Evolutionary conservation across 2,888 invertebrate species (phyloP).

Genomic region (Aphidius colemani): DNA sequence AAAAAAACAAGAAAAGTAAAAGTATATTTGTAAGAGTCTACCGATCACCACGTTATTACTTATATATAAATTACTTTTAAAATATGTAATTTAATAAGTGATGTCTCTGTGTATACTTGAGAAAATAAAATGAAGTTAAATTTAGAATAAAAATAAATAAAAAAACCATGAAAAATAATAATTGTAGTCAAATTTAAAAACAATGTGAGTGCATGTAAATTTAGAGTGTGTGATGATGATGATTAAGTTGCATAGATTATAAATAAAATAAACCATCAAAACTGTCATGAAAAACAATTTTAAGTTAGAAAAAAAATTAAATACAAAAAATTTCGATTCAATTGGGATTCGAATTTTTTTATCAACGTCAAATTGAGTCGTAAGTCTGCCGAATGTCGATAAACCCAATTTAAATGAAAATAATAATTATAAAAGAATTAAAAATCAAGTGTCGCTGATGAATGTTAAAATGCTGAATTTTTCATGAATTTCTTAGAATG

Average conservation of each 20-base stretch:
- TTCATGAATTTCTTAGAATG: constrained; percentile 25
- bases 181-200: constrained; percentile 18
- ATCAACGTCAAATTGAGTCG: constrained; percentile 18
- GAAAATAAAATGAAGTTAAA: constrained; percentile 24
- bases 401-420: constrained; percentile 1
- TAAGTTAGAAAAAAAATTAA: neutral
- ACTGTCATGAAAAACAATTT: neutral
- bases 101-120: constrained; percentile 41
- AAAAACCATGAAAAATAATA: constrained; percentile 8
- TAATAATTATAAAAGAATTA: constrained; percentile 2
- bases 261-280: neutral
- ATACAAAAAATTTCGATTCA: neutral
- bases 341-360: neutral
- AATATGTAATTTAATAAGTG: constrained; percentile 34
- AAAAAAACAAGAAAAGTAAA: constrained; percentile 6
- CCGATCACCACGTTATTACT: constrained; percentile 40
- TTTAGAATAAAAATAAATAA: constrained; percentile 27
- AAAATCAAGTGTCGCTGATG: constrained; percentile 12
- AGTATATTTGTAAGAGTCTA: constrained; percentile 42
- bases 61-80: constrained; percentile 32
- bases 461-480: neutral
- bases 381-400: constrained; percentile 21
- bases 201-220: constrained; percentile 23
- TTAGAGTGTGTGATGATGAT: constrained; percentile 26
- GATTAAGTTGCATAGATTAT: neutral